phyloP scores from a whole-genome alignment of 2,113 vertebrate genomes.

The Centropus unirufus region DNA sequence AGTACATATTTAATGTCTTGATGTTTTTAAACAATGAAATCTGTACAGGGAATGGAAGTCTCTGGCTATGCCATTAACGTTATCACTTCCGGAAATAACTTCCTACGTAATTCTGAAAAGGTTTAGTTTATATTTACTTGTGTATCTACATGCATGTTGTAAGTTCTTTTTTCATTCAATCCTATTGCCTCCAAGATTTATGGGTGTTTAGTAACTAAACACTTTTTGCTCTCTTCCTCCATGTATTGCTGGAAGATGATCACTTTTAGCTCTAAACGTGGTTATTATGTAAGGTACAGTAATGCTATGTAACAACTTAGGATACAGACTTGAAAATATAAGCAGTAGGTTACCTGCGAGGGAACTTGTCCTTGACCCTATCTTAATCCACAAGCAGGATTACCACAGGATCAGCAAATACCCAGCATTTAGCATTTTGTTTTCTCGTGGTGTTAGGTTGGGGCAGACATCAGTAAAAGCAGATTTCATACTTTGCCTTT shows the following conservation, averaged over 20 bases:
- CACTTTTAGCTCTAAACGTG: not conserved
- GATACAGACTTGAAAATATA: not conserved
- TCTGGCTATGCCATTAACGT: not conserved
- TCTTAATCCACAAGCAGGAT: not conserved
- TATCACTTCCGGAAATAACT: not conserved
- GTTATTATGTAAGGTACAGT: not conserved
- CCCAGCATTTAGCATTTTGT: not conserved
- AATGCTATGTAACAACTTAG: not conserved
- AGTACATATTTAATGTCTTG: not conserved
- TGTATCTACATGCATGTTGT: not conserved
- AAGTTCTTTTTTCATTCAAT: not conserved
- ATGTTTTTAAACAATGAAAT: not conserved
- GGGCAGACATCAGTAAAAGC: not conserved
- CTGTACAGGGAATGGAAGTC: not conserved
- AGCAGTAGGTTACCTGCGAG: not conserved
- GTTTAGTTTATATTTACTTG: not conserved
- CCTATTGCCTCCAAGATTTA: not conserved
- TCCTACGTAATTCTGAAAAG: not conserved
- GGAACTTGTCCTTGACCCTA: not conserved
- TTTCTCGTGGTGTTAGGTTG: not conserved
- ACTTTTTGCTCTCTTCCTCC: not conserved
- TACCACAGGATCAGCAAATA: not conserved
- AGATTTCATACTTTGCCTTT: not conserved
- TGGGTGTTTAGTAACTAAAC: not conserved
- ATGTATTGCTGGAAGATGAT: not conserved